These are phyloP conservation scores for Plagiodera versicolora DNA, from an alignment of 2,888 invertebrate species.

Conservation along the genomic window DNA sequence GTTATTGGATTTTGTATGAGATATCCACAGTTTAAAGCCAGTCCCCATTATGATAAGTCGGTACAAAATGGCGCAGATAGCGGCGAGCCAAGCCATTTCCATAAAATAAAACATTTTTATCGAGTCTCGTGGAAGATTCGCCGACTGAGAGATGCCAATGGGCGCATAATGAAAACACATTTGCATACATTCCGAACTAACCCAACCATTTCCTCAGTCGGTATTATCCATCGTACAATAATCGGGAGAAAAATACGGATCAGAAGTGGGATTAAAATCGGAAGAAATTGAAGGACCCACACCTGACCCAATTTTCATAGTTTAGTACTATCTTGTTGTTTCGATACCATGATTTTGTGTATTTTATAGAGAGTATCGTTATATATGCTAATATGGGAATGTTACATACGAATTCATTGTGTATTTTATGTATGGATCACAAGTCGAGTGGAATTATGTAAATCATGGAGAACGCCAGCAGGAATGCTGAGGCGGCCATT, in stretches of 20 bases:
- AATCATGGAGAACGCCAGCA: not conserved
- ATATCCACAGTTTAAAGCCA: slow-evolving; percentile 5
- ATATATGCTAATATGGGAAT: slow-evolving; percentile 3
- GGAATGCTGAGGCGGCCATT: not conserved
- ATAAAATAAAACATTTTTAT: slow-evolving; percentile 27
- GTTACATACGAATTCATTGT: slow-evolving; percentile 3
- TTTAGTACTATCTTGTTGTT: not conserved
- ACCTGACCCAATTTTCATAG: not conserved
- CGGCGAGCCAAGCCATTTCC: slow-evolving; percentile 22
- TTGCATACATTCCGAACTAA: slow-evolving; percentile 18
- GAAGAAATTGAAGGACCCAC: not conserved
- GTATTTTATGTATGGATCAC: not conserved
- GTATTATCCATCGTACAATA: not conserved
- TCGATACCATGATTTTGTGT: not conserved
- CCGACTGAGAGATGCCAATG: slow-evolving; percentile 21
- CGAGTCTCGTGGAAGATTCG: slow-evolving; percentile 18
- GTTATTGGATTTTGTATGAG: slow-evolving; percentile 8
- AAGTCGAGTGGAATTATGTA: not conserved
- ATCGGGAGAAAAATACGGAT: not conserved
- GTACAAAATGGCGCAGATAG: slow-evolving; percentile 17
- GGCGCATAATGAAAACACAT: slow-evolving; percentile 24
- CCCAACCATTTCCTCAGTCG: not conserved
- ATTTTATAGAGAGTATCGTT: not conserved
- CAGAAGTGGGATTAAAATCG: not conserved
- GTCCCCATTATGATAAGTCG: slow-evolving; percentile 19